phyloP scores from a whole-genome alignment of 2,797 vertebrate genomes.

The Sus cebifrons region DNA sequence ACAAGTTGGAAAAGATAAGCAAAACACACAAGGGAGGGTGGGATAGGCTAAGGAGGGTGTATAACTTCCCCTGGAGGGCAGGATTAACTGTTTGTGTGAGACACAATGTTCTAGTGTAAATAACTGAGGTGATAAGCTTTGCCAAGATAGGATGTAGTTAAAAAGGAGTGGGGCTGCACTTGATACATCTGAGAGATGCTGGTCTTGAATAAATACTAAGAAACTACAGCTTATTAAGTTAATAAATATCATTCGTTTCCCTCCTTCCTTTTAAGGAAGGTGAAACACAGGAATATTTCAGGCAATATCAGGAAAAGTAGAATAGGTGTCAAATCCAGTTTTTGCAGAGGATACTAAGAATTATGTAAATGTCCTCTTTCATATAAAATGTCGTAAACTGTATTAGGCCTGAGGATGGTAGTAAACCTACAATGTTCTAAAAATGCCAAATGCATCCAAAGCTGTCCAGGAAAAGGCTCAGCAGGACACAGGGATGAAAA shows the following conservation, averaged over 20 bases:
- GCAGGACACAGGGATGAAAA: neutral
- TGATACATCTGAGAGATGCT: neutral
- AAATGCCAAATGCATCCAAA: slow-evolving; percentile 18
- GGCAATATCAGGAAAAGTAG: neutral
- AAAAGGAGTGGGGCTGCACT: neutral
- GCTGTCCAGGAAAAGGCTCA: neutral
- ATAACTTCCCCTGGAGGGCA: neutral
- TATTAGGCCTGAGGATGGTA: neutral
- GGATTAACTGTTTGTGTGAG: neutral
- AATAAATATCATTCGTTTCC: neutral
- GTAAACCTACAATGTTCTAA: neutral
- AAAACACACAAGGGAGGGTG: neutral
- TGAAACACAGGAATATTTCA: neutral
- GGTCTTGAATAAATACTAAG: neutral
- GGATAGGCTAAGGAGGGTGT: neutral
- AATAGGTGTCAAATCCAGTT: neutral
- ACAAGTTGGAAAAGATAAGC: neutral
- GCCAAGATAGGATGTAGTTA: neutral
- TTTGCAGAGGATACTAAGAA: neutral
- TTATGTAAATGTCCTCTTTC: neutral
- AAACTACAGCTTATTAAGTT: neutral
- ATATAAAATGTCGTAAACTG: slow-evolving; percentile 16
- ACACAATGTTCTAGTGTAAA: neutral
- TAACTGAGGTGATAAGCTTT: neutral
- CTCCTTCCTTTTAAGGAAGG: neutral